Percentiles rank a stretch among this genome's conserved stretches.
These are phyloP conservation scores for Ailuropoda melanoleuca DNA, from an alignment of 2,113 vertebrate species.

Conservation along the genomic window DNA sequence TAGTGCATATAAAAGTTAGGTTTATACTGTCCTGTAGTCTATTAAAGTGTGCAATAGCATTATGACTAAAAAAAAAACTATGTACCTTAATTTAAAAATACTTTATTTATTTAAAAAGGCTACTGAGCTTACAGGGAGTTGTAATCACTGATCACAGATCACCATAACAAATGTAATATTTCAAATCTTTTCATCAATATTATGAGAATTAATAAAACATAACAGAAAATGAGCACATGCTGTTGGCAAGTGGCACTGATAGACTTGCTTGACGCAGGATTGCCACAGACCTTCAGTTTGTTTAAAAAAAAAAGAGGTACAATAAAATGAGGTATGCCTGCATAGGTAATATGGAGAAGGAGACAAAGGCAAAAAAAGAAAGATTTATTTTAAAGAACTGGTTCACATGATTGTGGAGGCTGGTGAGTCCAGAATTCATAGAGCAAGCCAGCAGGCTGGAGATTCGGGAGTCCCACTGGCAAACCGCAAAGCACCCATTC, in stretches of 20 bases:
- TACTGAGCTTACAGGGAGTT: not conserved
- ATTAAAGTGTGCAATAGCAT: not conserved
- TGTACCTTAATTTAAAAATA: not conserved
- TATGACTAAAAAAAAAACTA: not conserved
- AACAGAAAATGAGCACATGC: not conserved
- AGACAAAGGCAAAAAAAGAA: not conserved
- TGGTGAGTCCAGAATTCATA: not conserved
- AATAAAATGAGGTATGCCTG: not conserved
- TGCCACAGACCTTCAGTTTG: not conserved
- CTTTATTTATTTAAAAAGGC: not conserved
- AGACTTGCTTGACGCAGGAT: not conserved
- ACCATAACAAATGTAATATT: not conserved
- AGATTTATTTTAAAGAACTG: not conserved
- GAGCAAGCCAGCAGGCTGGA: not conserved
- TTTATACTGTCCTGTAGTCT: not conserved
- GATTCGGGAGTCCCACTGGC: not conserved
- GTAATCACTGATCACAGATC: not conserved
- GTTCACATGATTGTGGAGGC: not conserved
- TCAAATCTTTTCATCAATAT: not conserved
- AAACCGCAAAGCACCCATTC: not conserved
- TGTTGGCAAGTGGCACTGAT: not conserved
- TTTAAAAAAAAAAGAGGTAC: not conserved
- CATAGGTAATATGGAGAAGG: not conserved
- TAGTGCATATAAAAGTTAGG: not conserved
- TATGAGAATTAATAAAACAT: not conserved